phyloP scores from a whole-genome alignment of 1,140 invertebrate genomes.

The Probaryconus sp. region DNA sequence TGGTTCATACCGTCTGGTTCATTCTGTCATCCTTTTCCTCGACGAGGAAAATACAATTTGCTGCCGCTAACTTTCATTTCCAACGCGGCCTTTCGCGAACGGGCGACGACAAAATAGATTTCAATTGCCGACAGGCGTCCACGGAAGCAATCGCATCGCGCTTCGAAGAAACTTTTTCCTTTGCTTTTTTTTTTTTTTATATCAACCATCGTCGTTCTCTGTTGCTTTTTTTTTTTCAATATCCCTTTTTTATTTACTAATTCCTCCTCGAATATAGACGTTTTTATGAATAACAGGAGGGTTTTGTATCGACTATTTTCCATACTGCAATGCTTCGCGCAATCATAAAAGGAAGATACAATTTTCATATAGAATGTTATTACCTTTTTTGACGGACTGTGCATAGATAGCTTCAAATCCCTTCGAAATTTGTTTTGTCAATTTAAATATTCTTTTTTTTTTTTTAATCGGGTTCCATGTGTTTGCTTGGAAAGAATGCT shows the following conservation, averaged over 20 bases:
- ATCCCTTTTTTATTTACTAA: constrained; percentile 28
- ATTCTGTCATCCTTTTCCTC: constrained; percentile 55
- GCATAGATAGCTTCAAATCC: no score
- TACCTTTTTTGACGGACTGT: no score
- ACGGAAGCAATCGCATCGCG: constrained; percentile 60
- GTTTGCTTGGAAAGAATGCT: no score
- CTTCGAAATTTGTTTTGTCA: no score
- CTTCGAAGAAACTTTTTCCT: constrained; percentile 57
- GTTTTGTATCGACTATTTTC: constrained; percentile 21
- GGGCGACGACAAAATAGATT: constrained; percentile 64
- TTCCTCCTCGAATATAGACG: constrained; percentile 16
- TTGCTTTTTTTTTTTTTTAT: constrained; percentile 22
- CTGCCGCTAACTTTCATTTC: constrained; percentile 67
- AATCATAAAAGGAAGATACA: no score
- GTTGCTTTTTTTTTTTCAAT: constrained; percentile 10
- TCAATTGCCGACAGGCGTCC: constrained; percentile 61
- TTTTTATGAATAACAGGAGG: constrained; percentile 37
- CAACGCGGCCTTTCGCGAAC: constrained; percentile 54
- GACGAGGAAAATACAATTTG: constrained; percentile 70
- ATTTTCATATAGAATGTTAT: no score
- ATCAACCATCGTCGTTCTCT: no score
- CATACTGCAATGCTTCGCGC: constrained; percentile 23
- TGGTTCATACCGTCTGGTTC: constrained; percentile 33
- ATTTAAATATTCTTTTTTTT: no score
- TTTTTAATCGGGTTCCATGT: no score